Evolutionary conservation across 2,797 vertebrate species (phyloP), one percentile per base, ranked within the genome.

Genomic region (Pipistrellus nathusii): DNA sequence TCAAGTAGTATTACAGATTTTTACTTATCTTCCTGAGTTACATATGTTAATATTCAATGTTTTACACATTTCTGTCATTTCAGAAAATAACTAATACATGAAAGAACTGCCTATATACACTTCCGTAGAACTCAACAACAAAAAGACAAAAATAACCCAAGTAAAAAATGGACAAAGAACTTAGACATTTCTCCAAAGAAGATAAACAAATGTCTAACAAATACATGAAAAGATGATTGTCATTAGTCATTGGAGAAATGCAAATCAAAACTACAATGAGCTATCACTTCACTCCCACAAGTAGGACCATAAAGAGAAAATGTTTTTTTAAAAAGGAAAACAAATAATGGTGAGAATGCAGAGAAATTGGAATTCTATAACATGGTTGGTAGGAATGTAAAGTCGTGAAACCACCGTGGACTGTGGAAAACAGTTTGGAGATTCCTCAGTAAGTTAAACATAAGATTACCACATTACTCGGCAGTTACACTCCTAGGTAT

Each of bases 1-100:
- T 96, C 25, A 89, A 10, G 27, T 57, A 72, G 32, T 15, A 66
- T 20, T 55, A 17, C 5, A 93, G 84, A 57, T 53, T 27, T 94
- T 95, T 84, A 90, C 30, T 91, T 94, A 77, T n/a, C 21, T 51
- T 83, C 83, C 51, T 91, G 78, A 95, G 15, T 83, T 94, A 55
- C 2, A 71, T 5, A 27, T 90, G n/a, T 57, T 83, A 90, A 82
- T 91, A 93, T 72, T 59, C 71, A 90, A 23, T 25, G 30, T 81
- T 94, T 81, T 51, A 53, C 66, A 57, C 21, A 23, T 76, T 88
- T 82, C n/a, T 75, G 51, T 88, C 92, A 90, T 93, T 94, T 93
- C 64, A 80, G n/a, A 27, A 88, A 94, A 91, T 91, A 93, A 86
- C 17, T 90, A 80, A 72, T 84, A 89, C 4, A 76, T 77, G n/a